Evolutionary conservation across 2,113 vertebrate species (phyloP).

Genomic region (Theropithecus gelada): DNA sequence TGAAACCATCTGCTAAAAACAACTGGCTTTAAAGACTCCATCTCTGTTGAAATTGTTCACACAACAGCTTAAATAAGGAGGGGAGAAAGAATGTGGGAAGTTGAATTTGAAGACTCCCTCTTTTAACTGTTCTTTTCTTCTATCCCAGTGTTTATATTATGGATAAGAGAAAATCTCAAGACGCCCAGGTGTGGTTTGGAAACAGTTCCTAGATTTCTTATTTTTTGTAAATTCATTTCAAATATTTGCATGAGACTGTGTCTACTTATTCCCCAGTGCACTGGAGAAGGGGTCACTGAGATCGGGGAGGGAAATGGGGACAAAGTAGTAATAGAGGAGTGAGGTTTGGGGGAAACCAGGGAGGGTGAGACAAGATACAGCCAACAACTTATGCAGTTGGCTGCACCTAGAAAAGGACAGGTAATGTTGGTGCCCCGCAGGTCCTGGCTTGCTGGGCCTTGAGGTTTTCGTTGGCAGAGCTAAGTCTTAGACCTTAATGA

Average conservation of each 20-base stretch:
- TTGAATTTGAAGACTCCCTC: neutral
- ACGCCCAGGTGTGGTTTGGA: neutral
- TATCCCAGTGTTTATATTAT: fast-evolving
- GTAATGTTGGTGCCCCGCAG: fast-evolving
- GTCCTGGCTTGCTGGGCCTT: neutral
- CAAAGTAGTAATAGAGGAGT: neutral
- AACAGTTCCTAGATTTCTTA: neutral
- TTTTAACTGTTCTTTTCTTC: neutral
- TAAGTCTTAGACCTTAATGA: fast-evolving
- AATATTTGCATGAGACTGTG: neutral
- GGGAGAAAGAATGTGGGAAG: neutral
- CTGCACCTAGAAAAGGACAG: fast-evolving
- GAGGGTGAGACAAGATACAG: fast-evolving
- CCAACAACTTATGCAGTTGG: fast-evolving
- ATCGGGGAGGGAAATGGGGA: fast-evolving
- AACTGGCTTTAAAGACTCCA: neutral
- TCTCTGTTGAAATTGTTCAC: neutral
- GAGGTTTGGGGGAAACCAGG: neutral
- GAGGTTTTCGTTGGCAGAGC: neutral
- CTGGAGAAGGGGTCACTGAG: no score
- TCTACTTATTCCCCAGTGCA: neutral
- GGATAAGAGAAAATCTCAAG: neutral
- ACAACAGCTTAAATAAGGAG: neutral
- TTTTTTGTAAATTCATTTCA: neutral
- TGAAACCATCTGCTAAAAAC: neutral